Evolutionary conservation across 2,113 vertebrate species (phyloP).

Genomic region (Hippoglossus stenolepis): DNA sequence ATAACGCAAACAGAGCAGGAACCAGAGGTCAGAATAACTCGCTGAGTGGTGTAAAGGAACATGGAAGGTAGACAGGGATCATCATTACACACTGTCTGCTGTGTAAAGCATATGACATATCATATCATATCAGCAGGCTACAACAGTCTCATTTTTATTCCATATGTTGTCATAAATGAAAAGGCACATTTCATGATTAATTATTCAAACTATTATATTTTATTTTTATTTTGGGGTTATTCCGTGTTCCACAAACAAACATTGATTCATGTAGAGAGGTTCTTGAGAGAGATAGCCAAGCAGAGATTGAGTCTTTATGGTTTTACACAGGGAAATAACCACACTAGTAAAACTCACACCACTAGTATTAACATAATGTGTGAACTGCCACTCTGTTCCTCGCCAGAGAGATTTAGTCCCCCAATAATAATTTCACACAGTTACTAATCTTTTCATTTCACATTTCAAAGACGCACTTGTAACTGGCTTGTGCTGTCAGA

Average conservation of each 20-base stretch:
- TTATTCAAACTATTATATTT: too few species aligned
- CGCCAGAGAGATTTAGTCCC: slow-evolving; percentile 3
- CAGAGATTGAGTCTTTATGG: background rate
- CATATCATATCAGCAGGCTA: too few species aligned
- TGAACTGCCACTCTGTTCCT: slow-evolving; percentile 7
- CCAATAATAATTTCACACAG: slow-evolving; percentile 28
- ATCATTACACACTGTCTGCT: too few species aligned
- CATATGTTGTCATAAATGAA: too few species aligned
- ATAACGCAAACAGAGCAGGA: background rate
- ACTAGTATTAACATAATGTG: slow-evolving; percentile 19
- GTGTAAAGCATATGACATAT: too few species aligned
- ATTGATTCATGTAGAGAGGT: background rate
- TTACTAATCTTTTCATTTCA: slow-evolving; percentile 45
- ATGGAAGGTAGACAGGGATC: background rate
- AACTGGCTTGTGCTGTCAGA: slow-evolving; percentile 60
- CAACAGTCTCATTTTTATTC: too few species aligned
- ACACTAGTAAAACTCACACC: background rate
- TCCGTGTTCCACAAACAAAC: background rate
- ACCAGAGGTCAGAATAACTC: background rate
- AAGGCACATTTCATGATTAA: too few species aligned
- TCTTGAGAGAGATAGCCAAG: background rate
- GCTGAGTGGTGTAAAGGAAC: background rate
- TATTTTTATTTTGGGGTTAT: too few species aligned
- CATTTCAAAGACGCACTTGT: slow-evolving; percentile 47
- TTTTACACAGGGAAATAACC: background rate